Percentiles rank a stretch among this genome's conserved stretches.
Conservation (phyloP, 2,888 invertebrate genomes). For the Oligia strigilis region DNA sequence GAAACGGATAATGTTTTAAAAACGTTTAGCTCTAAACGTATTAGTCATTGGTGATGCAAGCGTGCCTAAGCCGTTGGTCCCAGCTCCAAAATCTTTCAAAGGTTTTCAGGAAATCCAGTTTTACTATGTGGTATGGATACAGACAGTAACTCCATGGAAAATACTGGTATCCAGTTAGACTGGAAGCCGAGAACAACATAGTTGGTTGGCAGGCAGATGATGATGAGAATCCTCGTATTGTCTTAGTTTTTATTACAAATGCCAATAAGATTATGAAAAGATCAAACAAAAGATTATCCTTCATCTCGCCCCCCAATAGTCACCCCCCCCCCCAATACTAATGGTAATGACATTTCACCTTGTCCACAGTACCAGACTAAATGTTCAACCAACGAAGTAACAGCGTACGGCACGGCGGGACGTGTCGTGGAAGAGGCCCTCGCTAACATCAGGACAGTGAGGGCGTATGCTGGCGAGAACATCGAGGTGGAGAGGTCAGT, state of each 20-base stretch:
- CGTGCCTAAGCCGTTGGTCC: not conserved
- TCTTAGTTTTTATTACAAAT: no score
- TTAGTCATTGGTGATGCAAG: not conserved
- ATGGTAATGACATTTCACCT: not conserved
- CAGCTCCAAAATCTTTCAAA: not conserved
- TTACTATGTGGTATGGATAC: no score
- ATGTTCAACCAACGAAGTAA: slow-evolving; percentile 91
- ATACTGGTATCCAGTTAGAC: not conserved
- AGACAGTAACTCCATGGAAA: not conserved
- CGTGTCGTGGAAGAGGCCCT: slow-evolving; percentile 94
- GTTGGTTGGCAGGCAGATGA: not conserved
- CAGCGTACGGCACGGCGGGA: slow-evolving; percentile 94
- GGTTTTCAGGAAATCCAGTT: no score
- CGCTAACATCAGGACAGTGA: slow-evolving; percentile 88
- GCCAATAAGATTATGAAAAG: no score
- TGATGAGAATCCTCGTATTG: not conserved
- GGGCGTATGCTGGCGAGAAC: slow-evolving; percentile 91
- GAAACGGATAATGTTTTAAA: not conserved
- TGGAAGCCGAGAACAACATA: not conserved
- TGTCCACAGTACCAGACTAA: slow-evolving; percentile 91
- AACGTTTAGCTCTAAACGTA: not conserved
- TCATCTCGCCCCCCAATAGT: no score
- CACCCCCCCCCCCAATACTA: not conserved
- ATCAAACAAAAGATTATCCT: no score
- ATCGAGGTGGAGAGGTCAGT: slow-evolving; percentile 90